These are phyloP conservation scores for Pristiophorus japonicus DNA, from an alignment of 2,113 vertebrate species.

Conservation along the genomic window DNA sequence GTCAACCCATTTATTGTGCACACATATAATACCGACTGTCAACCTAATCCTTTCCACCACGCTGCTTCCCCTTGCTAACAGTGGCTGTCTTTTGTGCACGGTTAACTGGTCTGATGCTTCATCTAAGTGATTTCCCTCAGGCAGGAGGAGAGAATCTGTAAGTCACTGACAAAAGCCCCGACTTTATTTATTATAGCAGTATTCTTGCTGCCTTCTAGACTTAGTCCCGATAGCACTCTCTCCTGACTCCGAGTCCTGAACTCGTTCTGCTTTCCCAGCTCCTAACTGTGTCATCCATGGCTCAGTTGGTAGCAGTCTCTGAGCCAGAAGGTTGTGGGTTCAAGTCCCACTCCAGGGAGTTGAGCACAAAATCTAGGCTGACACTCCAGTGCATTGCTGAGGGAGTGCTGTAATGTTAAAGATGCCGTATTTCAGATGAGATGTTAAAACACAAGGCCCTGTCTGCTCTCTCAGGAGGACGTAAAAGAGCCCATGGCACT, in stretches of 20 bases:
- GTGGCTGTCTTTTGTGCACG: not conserved
- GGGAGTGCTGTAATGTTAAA: no score
- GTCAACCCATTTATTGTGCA: not conserved
- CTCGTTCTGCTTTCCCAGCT: not conserved
- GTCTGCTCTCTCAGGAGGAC: no score
- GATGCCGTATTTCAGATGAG: no score
- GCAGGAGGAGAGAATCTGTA: not conserved
- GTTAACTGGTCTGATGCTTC: conserved; percentile 14
- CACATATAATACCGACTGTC: not conserved
- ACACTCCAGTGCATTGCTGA: no score
- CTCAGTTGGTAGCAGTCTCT: no score
- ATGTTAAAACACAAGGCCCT: no score
- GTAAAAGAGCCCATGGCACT: no score
- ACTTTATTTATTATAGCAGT: not conserved
- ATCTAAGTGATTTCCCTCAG: not conserved
- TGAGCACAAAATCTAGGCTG: no score
- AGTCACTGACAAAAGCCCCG: no score
- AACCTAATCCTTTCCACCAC: not conserved
- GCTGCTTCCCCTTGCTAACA: not conserved
- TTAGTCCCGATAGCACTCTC: not conserved
- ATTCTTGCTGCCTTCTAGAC: not conserved
- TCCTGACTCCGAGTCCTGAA: not conserved
- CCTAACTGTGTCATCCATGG: not conserved
- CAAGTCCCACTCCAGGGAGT: no score
- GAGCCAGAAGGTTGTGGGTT: no score